Evolutionary conservation across 2,113 vertebrate genomes (phyloP), one percentile per base, ranked within the genome.

Genomic region (Campylorhamphus procurvoides): DNA sequence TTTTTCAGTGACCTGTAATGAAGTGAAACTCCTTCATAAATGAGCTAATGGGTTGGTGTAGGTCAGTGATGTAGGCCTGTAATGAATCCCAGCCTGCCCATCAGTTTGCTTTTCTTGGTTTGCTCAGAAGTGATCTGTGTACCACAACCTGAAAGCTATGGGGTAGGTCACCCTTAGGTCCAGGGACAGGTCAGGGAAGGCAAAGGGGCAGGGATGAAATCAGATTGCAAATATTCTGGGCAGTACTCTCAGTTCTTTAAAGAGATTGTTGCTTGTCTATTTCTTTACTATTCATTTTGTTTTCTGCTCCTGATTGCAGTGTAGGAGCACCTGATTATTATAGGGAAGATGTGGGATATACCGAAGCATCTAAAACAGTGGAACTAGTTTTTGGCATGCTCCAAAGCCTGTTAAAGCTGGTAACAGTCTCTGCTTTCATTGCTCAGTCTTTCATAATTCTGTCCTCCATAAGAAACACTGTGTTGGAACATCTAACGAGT

Each of bases 271-370:
- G 69, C 40, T 87, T 0, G 1, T 94, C 88, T 52, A 27, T 52
- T 52, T 96, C 39, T 94, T 95, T 78, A 92, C 90, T 86, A 90
- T 46, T 92, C 18, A 1, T 84, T 77, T 85, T 84, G 60, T 95
- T 58, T 84, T 89, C 85, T 86, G 81, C 59, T 84, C 60, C 73
- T 0, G 7, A 64, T 23, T 80, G 62, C 66, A 46, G 56, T 42
- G 90, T 86, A 74, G 92, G 92, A 96, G 90, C 96, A 78, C 83
- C 37, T 92, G 85, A 93, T 92, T 92, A 94, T 96, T 96, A 90
- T 75, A 93, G 90, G 40, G 88, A 90, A 96, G 85, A 78, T 88
- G 83, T 95, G 60, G 96, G 93, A 75, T 93, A 86, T 72, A 46
- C 72, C 35, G 88, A 88, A 92, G 75, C 47, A 81, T 95, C 85